phyloP scores from a whole-genome alignment of 1,140 invertebrate species.

The Cydia strobilella region DNA sequence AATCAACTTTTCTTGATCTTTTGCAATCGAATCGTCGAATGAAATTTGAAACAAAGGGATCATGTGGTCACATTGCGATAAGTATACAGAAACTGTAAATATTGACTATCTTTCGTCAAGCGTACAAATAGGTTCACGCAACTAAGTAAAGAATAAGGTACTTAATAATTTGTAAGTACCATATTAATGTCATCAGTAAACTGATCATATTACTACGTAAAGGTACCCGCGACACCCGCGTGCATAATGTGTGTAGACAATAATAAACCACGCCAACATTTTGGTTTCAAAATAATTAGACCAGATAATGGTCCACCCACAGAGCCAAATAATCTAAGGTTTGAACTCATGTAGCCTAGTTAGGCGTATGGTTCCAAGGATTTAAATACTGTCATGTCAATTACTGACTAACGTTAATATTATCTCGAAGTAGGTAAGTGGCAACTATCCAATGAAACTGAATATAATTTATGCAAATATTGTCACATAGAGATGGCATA shows the following conservation, averaged over 20 bases:
- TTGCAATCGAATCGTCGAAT: background rate
- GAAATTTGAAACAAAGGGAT: background rate
- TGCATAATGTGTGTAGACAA: slow-evolving; percentile 1
- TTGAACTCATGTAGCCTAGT: background rate
- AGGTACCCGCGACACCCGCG: background rate
- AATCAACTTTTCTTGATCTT: background rate
- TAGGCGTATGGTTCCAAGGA: background rate
- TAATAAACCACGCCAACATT: slow-evolving; percentile 11
- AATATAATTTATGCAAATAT: too few relatives aligned
- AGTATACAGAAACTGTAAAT: background rate
- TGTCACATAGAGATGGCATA: too few relatives aligned
- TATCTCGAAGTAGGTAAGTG: background rate
- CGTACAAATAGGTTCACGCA: slow-evolving; percentile 12
- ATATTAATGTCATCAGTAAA: background rate
- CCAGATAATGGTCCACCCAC: slow-evolving; percentile 27
- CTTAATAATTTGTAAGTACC: background rate
- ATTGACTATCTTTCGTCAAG: slow-evolving; percentile 11
- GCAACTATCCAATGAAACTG: background rate
- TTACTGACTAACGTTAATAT: background rate
- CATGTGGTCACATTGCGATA: slow-evolving; percentile 1
- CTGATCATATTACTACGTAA: background rate
- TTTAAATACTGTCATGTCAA: background rate
- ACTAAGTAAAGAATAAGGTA: background rate
- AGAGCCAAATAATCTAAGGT: background rate
- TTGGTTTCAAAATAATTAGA: background rate